Percentiles rank a stretch among this genome's conserved stretches.
Evolutionary conservation across 1,140 invertebrate species (phyloP).

Genomic region (Micrasema minimum): DNA sequence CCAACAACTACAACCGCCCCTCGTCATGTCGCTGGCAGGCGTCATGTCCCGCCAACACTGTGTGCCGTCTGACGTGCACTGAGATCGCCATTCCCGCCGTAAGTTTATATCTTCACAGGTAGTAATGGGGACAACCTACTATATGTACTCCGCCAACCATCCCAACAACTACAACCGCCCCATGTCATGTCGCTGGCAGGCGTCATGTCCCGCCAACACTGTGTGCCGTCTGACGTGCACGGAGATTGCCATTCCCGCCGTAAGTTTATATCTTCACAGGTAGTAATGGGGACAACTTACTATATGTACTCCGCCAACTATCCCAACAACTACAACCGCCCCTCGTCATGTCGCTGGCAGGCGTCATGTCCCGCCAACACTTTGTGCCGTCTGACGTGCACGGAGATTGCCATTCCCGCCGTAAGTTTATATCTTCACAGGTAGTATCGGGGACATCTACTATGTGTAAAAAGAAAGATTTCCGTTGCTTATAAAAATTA

Average conservation of each 20-base stretch:
- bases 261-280: too few relatives aligned
- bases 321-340: too few relatives aligned
- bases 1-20: slow-evolving; percentile 58
- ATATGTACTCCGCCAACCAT: too few relatives aligned
- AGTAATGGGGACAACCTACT: slow-evolving; percentile 58
- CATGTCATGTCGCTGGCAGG: too few relatives aligned
- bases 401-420: slow-evolving; percentile 62
- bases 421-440: too few relatives aligned
- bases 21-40: slow-evolving; percentile 66
- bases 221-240: slow-evolving; percentile 62
- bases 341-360: too few relatives aligned
- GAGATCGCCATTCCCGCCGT: slow-evolving; percentile 65
- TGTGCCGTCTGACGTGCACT: slow-evolving; percentile 62
- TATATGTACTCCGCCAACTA: too few relatives aligned
- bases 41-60: slow-evolving; percentile 60
- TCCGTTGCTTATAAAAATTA: too few relatives aligned
- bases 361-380: slow-evolving; percentile 56
- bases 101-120: slow-evolving; percentile 58
- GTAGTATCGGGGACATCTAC: too few relatives aligned
- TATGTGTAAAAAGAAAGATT: too few relatives aligned
- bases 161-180: too few relatives aligned
- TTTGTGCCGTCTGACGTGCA: slow-evolving; percentile 61
- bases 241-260: slow-evolving; percentile 63
- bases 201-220: slow-evolving; percentile 55
- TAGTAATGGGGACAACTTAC: too few relatives aligned